Conservation (phyloP, 2,888 invertebrate genomes). For the Thymelicus sylvestris region DNA sequence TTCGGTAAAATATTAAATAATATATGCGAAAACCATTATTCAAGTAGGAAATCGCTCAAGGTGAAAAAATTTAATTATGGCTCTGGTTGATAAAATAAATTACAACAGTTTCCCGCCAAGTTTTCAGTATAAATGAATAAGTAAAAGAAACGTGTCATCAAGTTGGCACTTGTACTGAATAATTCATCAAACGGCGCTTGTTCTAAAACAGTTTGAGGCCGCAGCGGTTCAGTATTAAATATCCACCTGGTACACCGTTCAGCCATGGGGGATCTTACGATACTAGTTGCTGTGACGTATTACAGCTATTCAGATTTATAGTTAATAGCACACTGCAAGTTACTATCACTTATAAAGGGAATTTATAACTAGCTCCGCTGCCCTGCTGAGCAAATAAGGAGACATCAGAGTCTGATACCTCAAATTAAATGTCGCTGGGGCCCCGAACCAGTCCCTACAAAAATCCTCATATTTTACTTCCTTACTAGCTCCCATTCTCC, state of each 20-base stretch:
- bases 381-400: too few relatives aligned
- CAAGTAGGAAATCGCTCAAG: not conserved
- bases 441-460: too few relatives aligned
- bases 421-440: too few relatives aligned
- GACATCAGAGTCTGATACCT: too few relatives aligned
- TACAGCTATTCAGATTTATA: too few relatives aligned
- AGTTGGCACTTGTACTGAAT: constrained; percentile 27
- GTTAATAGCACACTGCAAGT: not conserved
- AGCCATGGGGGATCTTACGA: constrained; percentile 23
- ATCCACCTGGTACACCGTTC: constrained; percentile 11
- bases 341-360: not conserved
- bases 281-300: too few relatives aligned
- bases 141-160: constrained; percentile 24
- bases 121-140: constrained; percentile 8
- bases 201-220: constrained; percentile 28
- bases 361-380: too few relatives aligned
- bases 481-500: too few relatives aligned
- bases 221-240: constrained; percentile 25
- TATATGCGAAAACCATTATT: not conserved
- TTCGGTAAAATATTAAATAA: not conserved
- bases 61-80: not conserved
- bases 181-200: constrained; percentile 30
- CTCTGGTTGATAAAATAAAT: not conserved
- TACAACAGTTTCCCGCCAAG: not conserved
- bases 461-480: too few relatives aligned